Conservation (phyloP, 2,888 invertebrate genomes). For the Aleiodes testaceus region DNA sequence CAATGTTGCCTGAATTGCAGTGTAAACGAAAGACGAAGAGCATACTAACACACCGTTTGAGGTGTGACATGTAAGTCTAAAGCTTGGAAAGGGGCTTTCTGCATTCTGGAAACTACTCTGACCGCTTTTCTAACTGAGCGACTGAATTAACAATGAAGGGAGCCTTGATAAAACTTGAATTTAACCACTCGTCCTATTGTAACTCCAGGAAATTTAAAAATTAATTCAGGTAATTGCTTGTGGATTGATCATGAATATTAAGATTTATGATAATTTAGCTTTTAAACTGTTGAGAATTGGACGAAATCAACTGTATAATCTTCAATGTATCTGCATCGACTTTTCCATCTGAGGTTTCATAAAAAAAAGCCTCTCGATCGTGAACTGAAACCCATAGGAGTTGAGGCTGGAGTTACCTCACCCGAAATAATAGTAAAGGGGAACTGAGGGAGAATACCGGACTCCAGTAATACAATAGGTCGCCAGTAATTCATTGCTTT, state of each 20-base stretch:
- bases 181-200: conserved; percentile 8
- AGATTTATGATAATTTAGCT: too few relatives aligned
- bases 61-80: conserved; percentile 27
- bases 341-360: background rate
- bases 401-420: conserved; percentile 16
- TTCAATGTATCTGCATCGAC: background rate
- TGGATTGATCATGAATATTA: too few relatives aligned
- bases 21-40: conserved; percentile 24
- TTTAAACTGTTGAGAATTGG: too few relatives aligned
- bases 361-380: background rate
- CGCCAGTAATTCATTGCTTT: conserved; percentile 35
- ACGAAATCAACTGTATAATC: too few relatives aligned
- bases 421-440: conserved; percentile 13
- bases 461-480: conserved; percentile 34
- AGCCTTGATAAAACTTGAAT: conserved; percentile 36
- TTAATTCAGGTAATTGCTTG: too few relatives aligned
- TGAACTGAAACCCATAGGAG: background rate
- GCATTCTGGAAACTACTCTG: conserved; percentile 8
- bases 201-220: too few relatives aligned
- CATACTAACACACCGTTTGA: background rate
- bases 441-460: background rate
- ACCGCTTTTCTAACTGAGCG: conserved; percentile 1
- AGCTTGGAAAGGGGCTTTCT: conserved; percentile 3
- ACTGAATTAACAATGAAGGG: conserved; percentile 10
- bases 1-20: background rate